Base-by-base conservation (phyloP, 2,888 invertebrate genomes). In the Melanchra persicariae region DNA sequence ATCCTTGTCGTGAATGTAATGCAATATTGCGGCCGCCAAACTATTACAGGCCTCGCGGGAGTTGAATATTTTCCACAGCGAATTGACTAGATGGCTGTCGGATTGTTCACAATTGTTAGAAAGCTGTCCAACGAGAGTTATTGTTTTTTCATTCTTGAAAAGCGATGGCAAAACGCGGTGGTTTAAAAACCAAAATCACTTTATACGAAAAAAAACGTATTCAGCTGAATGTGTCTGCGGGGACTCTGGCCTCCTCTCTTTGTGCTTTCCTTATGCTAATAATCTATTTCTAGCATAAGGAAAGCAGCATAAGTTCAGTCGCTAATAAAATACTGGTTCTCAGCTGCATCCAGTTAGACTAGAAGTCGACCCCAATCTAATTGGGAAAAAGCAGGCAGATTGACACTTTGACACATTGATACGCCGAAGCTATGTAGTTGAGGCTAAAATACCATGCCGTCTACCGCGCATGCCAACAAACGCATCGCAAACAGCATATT, bases 11-110 rank as follows among this genome's bases (percentile, higher is more conserved):
- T 43, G 45, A 64, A 67, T 68, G 83, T 79, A 80, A 82, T 79
- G 85, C 82, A 74, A 78, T 83, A 70, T 77, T 77, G 78, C 64
- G 59, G 64, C 67, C n/a, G 70, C 70, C 79, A 72, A 83, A 85
- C 84, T 84, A 85, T 84, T 79, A 81, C 77, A 37, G 69, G 63
- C 69, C 82, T 70, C 64, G 66, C 58, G 66, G 64, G 70, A 57
- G 49, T 60, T n/a, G 70, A 74, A 81, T 85, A 78, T 75, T 81
- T 85, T 85, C 67, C 67, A 52, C 66, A 49, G 55, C 47, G 59
- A 68, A 64, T 77, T 74, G 71, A 74, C 70, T 65, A 51, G 57
- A 69, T 73, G 34, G 51, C 40, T 82, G 63, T 55, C 26, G 67
- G 71, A 72, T 70, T 77, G 69, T 60, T 63, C 40, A 9, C 12